Conservation (phyloP, 2,888 invertebrate species). For the Cantharis flavilabris region DNA sequence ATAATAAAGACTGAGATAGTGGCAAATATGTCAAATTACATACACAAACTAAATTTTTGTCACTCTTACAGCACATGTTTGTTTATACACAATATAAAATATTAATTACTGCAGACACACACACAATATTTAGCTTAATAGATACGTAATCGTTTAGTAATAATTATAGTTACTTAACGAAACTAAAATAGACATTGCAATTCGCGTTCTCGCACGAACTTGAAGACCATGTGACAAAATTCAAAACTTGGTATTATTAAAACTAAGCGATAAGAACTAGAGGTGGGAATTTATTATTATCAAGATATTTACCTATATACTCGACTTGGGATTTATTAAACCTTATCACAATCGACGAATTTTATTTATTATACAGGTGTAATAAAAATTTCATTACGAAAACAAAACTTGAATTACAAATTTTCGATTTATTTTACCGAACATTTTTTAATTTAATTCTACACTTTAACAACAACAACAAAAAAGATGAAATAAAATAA, state of each 20-base stretch:
- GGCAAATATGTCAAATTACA: background rate
- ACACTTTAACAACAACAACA: background rate
- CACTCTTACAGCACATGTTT: background rate
- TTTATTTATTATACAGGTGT: background rate
- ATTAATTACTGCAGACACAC: constrained; percentile 7
- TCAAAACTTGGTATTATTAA: constrained; percentile 23
- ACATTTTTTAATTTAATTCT: background rate
- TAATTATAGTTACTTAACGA: constrained; percentile 11
- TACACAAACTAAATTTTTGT: constrained; percentile 10
- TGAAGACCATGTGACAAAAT: constrained; percentile 23
- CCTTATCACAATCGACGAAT: background rate
- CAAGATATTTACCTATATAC: background rate
- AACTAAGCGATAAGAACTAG: constrained; percentile 22
- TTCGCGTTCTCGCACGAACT: constrained; percentile 17
- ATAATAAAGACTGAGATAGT: background rate
- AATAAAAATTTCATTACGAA: background rate
- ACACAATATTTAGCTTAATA: constrained; percentile 8
- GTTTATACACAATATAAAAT: constrained; percentile 5
- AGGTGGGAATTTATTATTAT: constrained; percentile 16
- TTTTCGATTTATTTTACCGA: background rate
- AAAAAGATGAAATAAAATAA: background rate
- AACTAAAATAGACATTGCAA: constrained; percentile 22
- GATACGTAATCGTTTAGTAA: constrained; percentile 18
- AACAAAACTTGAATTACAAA: too few species aligned
- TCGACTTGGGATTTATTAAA: background rate